These are phyloP conservation scores for Allolobophora icterica DNA, from an alignment of 2,888 invertebrate genomes.

Conservation along the genomic window DNA sequence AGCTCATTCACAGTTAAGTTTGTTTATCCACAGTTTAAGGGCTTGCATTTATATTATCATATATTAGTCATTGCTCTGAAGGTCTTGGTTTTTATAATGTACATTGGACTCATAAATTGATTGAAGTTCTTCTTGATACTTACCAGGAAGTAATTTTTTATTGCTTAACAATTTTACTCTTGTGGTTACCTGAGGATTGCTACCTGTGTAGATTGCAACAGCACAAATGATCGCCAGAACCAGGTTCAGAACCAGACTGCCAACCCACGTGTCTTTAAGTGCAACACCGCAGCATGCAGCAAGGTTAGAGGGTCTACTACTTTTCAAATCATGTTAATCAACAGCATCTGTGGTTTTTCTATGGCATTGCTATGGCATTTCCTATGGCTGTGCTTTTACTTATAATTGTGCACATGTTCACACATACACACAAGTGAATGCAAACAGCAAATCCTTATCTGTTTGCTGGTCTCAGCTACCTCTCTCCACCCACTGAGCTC, in stretches of 20 bases:
- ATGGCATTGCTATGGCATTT: too few relatives aligned
- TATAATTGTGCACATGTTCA: neutral
- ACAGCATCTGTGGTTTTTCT: neutral
- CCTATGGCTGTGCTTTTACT: too few relatives aligned
- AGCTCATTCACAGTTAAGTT: too few relatives aligned
- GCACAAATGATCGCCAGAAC: conserved; percentile 29
- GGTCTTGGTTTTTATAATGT: too few relatives aligned
- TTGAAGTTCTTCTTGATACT: neutral
- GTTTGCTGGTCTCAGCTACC: too few relatives aligned
- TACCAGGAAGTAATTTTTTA: neutral
- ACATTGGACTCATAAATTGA: neutral
- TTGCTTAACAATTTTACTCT: neutral
- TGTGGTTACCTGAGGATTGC: conserved; percentile 54
- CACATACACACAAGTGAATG: neutral
- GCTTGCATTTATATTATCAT: too few relatives aligned
- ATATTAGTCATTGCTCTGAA: too few relatives aligned
- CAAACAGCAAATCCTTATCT: too few relatives aligned
- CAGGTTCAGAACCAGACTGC: neutral
- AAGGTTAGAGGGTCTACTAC: conserved; percentile 71
- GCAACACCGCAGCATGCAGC: conserved; percentile 87
- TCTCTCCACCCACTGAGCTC: too few relatives aligned
- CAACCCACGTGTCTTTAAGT: conserved; percentile 69
- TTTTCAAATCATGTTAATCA: neutral
- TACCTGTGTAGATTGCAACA: conserved; percentile 73
- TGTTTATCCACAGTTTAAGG: too few relatives aligned